phyloP scores from a whole-genome alignment of 2,888 invertebrate genomes.

The Meiosimyza decipiens region DNA sequence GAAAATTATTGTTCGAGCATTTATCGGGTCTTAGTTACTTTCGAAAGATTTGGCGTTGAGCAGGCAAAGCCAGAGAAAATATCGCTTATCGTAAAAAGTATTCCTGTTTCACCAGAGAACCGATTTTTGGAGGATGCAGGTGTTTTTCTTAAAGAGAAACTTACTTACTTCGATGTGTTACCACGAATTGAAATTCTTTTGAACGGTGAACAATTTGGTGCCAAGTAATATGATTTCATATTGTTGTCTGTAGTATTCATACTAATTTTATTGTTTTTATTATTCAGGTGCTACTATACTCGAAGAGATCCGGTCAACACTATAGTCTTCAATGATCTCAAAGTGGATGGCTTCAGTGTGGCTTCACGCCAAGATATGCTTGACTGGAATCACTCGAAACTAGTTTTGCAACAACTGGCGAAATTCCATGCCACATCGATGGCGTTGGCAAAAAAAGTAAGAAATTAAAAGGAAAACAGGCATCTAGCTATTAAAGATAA shows the following conservation, averaged over 20 bases:
- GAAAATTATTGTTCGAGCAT: slow-evolving; percentile 64
- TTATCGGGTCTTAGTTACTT: slow-evolving; percentile 54
- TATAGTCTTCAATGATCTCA: slow-evolving; percentile 64
- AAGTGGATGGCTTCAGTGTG: slow-evolving; percentile 68
- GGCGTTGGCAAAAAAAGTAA: slow-evolving; percentile 68
- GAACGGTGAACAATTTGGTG: slow-evolving; percentile 56
- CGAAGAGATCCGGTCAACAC: slow-evolving; percentile 57
- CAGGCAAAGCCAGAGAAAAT: slow-evolving; percentile 44
- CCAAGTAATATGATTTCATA: slow-evolving; percentile 49
- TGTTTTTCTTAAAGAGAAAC: slow-evolving; percentile 66
- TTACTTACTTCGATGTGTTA: slow-evolving; percentile 62
- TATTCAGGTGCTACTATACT: slow-evolving; percentile 54
- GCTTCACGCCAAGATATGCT: slow-evolving; percentile 69
- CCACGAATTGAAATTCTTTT: slow-evolving; percentile 65
- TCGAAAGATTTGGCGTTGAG: slow-evolving; percentile 38
- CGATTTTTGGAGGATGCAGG: slow-evolving; percentile 64
- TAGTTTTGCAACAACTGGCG: slow-evolving; percentile 69
- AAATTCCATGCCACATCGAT: slow-evolving; percentile 71
- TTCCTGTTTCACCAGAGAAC: slow-evolving; percentile 54
- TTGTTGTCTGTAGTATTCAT: not conserved
- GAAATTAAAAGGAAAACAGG: not conserved
- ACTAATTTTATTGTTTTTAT: not conserved
- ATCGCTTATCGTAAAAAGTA: slow-evolving; percentile 61
- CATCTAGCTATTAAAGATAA: not conserved
- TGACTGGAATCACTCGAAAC: slow-evolving; percentile 67